Evolutionary conservation across 1,140 invertebrate species (phyloP).

Genomic region (Helicoverpa armigera): DNA sequence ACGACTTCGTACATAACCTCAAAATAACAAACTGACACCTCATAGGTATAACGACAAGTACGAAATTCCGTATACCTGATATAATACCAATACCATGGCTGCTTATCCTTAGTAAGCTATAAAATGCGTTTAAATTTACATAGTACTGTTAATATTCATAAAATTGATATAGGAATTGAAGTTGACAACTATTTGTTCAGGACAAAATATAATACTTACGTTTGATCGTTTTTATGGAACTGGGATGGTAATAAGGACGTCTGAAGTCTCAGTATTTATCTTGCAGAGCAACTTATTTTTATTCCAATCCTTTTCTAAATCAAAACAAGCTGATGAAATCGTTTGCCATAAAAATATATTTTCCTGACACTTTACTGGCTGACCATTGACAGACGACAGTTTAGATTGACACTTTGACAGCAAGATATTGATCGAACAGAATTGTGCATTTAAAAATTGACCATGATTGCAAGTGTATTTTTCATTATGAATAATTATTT

Average conservation of each 20-base stretch:
- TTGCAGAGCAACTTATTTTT: not conserved
- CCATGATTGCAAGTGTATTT: too few relatives aligned
- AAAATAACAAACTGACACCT: constrained; percentile 56
- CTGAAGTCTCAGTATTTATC: not conserved
- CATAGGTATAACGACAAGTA: constrained; percentile 47
- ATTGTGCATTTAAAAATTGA: too few relatives aligned
- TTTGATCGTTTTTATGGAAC: not conserved
- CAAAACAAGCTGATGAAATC: constrained; percentile 24
- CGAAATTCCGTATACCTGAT: constrained; percentile 66
- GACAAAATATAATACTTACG: constrained; percentile 13
- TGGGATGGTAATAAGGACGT: not conserved
- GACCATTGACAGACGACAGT: too few relatives aligned
- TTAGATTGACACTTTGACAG: too few relatives aligned
- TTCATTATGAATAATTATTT: too few relatives aligned
- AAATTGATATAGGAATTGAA: not conserved
- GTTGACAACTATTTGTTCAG: not conserved
- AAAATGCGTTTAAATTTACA: constrained; percentile 57
- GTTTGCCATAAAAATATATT: too few relatives aligned
- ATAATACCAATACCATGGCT: constrained; percentile 72
- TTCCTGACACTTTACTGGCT: too few relatives aligned
- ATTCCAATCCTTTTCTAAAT: not conserved
- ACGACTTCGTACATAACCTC: constrained; percentile 17
- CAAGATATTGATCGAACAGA: too few relatives aligned
- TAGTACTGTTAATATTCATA: not conserved
- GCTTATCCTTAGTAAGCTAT: constrained; percentile 75